Percentiles rank a stretch among this genome's conserved stretches.
Conservation (phyloP, 2,888 invertebrate genomes). For the Anodontia alba region DNA sequence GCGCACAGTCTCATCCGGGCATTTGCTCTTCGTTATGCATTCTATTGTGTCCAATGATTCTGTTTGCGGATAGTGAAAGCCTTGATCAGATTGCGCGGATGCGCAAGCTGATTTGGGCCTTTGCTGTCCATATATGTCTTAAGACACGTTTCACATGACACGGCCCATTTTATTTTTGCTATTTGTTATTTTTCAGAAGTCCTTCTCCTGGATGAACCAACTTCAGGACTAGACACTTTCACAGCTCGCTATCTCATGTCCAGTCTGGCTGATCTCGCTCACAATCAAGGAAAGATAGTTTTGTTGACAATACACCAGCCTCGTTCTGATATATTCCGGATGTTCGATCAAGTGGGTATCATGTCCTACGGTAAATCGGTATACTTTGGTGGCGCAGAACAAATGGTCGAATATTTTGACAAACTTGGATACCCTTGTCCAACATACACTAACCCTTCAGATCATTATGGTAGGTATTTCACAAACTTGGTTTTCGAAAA, state of each 20-base stretch:
- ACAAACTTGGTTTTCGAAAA: not conserved
- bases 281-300: conserved; percentile 85
- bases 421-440: conserved; percentile 98
- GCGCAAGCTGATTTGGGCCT: too few species aligned
- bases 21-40: too few species aligned
- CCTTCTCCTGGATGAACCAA: conserved; percentile 95
- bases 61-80: too few species aligned
- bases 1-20: too few species aligned
- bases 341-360: conserved; percentile 76
- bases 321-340: conserved; percentile 77
- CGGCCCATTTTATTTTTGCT: too few species aligned
- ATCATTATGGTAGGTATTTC: conserved; percentile 91
- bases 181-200: too few species aligned
- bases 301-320: conserved; percentile 92
- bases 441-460: conserved; percentile 97
- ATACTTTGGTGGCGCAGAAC: conserved; percentile 87
- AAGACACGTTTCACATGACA: too few species aligned
- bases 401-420: conserved; percentile 97
- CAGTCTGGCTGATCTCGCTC: conserved; percentile 73
- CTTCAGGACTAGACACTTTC: conserved; percentile 93
- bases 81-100: too few species aligned
- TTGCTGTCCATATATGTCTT: too few species aligned
- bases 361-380: conserved; percentile 89
- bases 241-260: conserved; percentile 90
- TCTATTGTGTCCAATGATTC: too few species aligned